These are phyloP conservation scores for Falco concolor DNA, from an alignment of 2,797 vertebrate species.

Conservation along the genomic window DNA sequence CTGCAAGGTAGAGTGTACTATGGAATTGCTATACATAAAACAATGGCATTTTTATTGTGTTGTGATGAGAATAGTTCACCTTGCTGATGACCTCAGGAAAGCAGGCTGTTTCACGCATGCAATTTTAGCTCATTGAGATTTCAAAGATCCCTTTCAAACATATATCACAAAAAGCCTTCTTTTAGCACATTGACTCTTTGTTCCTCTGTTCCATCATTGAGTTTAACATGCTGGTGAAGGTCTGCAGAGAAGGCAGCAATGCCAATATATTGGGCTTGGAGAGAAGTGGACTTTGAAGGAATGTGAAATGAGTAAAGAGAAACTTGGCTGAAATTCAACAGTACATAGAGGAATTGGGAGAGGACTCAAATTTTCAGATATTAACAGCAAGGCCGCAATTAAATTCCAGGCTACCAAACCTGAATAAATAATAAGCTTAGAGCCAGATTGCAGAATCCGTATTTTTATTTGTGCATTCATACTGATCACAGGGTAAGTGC, in stretches of 20 bases:
- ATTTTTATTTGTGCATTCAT: rapidly evolving
- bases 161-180: not conserved
- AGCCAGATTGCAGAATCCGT: not conserved
- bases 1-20: not conserved
- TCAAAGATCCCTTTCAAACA: not conserved
- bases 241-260: not conserved
- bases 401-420: not conserved
- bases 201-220: not conserved
- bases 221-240: not conserved
- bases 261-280: not conserved
- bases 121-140: constrained; percentile 21
- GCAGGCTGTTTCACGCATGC: not conserved
- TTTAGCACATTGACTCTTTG: not conserved
- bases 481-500: not conserved
- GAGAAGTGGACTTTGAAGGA: not conserved
- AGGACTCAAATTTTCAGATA: not conserved
- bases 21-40: constrained; percentile 46
- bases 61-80: constrained; percentile 49
- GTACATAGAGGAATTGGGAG: not conserved
- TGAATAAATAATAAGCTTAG: not conserved
- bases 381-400: not conserved
- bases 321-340: not conserved
- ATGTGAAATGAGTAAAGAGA: not conserved
- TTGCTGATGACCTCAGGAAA: constrained; percentile 26
- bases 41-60: constrained; percentile 41